A percentile compares a stretch with the other conserved stretches of the same genome.
These are phyloP conservation scores for Drosophila saltans DNA, from an alignment of 1,140 invertebrate genomes.

Conservation along the genomic window DNA sequence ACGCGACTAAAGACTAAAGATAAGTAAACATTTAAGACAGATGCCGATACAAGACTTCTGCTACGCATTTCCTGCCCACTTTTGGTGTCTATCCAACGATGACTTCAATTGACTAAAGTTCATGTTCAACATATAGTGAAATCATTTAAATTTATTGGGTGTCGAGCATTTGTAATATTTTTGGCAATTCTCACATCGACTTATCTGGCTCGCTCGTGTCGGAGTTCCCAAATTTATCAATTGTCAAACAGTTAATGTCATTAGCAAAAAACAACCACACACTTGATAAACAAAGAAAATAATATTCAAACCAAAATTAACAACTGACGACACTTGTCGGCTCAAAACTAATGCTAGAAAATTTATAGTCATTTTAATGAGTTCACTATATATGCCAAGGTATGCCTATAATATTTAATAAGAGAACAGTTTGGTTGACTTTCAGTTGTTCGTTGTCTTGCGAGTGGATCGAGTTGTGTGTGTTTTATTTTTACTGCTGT, in stretches of 20 bases:
- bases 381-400: neutral
- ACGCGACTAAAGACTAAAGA: neutral
- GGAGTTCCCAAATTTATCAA: conserved; percentile 49
- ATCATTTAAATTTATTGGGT: conserved; percentile 19
- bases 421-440: neutral
- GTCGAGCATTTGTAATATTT: conserved; percentile 27
- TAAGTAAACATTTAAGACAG: neutral
- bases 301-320: conserved; percentile 42
- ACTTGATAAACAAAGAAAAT: conserved; percentile 49
- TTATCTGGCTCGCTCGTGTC: conserved; percentile 8
- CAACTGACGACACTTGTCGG: conserved; percentile 51
- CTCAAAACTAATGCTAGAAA: conserved; percentile 42
- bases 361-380: conserved; percentile 47
- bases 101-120: neutral
- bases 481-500: neutral
- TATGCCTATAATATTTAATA: conserved; percentile 34
- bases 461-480: neutral
- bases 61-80: conserved; percentile 7
- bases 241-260: conserved; percentile 37
- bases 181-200: conserved; percentile 20
- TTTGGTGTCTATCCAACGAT: neutral
- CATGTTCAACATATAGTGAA: neutral
- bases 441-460: conserved; percentile 34
- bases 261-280: conserved; percentile 21
- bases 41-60: neutral